Base-by-base conservation (phyloP, 2,888 invertebrate genomes). In the Drosophila nigricruria region DNA sequence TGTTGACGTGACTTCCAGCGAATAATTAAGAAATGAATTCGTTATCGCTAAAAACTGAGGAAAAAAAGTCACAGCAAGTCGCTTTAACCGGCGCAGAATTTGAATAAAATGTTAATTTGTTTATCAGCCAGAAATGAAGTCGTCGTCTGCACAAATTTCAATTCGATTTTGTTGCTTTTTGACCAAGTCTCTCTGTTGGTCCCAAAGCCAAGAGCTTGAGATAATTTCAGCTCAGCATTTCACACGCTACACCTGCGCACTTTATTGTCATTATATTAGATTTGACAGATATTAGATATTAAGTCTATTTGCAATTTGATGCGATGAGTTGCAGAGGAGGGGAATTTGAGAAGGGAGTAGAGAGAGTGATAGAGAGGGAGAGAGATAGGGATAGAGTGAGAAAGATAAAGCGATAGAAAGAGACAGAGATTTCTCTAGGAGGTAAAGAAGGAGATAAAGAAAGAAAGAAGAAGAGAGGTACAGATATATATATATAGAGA, bases 1-100 rank as follows among this genome's bases (percentile, higher is more conserved):
- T 23, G 38, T 36, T 77, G 77, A 74, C 70, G 65, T 79, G 79
- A 76, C 71, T 88, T 75, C 38, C 59, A 68, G 63, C 59, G 64
- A 81, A 83, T 80, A 88, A 88, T 84, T 86, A 81, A 71, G 83
- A 68, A 83, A 84, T 84, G 57, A 75, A 80, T 80, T 83, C 62
- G 56, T 67, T 81, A 76, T 57, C 67, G 57, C 34, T 12, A 25
- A 53, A 25, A 52, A n/a, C 6, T 25, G n/a, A n/a, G 23, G 27
- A 38, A 25, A 27, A 38, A 36, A 63, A 67, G 18, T 36, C 40
- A 47, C 47, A 8, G 30, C 49, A 53, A 64, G 20, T 47, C 52
- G 53, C 47, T 47, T 42, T 34, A 60, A 34, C 18, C 30, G 45
- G 30, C 42, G 36, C 38, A 32, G 49, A 54, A 69, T 70, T 66